Base-by-base conservation (phyloP, 2,797 vertebrate species). In the Takifugu rubripes region DNA sequence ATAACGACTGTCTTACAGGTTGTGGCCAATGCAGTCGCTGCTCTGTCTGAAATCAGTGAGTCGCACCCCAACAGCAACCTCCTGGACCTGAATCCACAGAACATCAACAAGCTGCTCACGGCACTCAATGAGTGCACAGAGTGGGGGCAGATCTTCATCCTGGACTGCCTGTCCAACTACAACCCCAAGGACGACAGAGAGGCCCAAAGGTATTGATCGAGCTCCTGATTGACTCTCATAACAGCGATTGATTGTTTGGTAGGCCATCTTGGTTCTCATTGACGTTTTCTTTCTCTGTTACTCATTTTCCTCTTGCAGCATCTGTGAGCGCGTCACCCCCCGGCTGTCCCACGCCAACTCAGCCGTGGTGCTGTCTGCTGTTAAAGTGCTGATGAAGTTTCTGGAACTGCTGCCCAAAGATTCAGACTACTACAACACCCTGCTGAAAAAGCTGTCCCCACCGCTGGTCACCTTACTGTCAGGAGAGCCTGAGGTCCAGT, bases 311-410 rank as follows among this genome's bases (percentile, higher is more conserved):
- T 55, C 43, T 56, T 2, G 21, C 45, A 99, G 97, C 72, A 98
- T 99, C 74, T 99, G 97, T 58, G 96, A 99, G 76, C 94, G 97
- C 0, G 97, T 99, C 59, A 99, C 97, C 7, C 97, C 97, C 3
- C 93, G 97, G 2, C 91, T 99, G 54, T 99, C 97, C 44, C 97
- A 99, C 0, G 97, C 97, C 84, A 99, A 99, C 88, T 99, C 97
- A 0, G 97, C 96, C 0, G 97, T 99, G 84, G 97, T 99, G 67
- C 90, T 99, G 61, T 99, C 97, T 0, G 97, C 97, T 0, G 97
- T 99, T 48, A 99, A 99, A 85, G 97, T 99, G 58, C 87, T 99
- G 61, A 99, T 99, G 97, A 99, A 99, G 84, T 99, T 99, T 83
- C 77, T 99, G 72, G 97, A 99, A 81, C 91, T 99, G 27, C 89